A percentile compares a stretch with the other conserved stretches of the same genome.
These are phyloP conservation scores for Tachuris rubrigastra DNA, from an alignment of 2,113 vertebrate species.

Conservation along the genomic window DNA sequence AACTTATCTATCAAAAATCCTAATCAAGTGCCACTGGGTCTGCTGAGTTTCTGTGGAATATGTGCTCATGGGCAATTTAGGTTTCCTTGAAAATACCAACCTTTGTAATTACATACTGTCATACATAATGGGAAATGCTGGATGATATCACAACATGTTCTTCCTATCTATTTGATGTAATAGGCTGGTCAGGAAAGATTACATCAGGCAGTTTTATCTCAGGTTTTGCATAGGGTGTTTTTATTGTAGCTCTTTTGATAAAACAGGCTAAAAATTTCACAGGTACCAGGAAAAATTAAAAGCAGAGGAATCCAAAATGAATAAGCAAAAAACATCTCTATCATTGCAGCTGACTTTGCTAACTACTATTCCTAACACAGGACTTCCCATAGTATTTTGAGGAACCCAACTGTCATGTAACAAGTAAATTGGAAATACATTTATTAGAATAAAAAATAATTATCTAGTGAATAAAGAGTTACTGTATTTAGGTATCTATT, in stretches of 20 bases:
- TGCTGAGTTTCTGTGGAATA: background rate
- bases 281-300: background rate
- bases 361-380: background rate
- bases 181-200: background rate
- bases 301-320: background rate
- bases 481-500: background rate
- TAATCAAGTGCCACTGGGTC: background rate
- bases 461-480: background rate
- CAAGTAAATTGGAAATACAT: background rate
- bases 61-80: background rate
- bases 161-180: background rate
- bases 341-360: background rate
- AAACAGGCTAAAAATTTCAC: background rate
- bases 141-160: background rate
- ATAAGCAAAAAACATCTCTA: background rate
- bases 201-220: background rate
- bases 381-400: background rate
- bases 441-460: background rate
- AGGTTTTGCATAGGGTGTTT: background rate
- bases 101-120: background rate
- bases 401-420: background rate
- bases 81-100: background rate
- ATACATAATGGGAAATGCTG: background rate
- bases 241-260: background rate
- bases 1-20: background rate